Base-by-base conservation (phyloP, 2,113 vertebrate species). In the Typhlomys cinereus region DNA sequence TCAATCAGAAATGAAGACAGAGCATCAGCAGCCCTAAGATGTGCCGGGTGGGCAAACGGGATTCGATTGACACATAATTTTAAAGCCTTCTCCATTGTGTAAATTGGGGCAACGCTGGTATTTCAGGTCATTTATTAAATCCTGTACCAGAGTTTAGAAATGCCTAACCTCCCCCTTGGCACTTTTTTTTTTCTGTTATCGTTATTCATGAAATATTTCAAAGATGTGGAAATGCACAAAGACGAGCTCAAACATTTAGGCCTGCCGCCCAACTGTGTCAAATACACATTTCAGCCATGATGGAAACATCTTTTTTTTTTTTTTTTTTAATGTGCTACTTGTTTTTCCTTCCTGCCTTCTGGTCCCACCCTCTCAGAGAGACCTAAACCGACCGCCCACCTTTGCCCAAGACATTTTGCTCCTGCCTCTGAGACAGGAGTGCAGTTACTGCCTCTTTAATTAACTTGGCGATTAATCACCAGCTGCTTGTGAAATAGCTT, bases 391-490 rank as follows among this genome's bases (percentile, higher is more conserved):
- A 92, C 95, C 91, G 90, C 85, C 83, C 75, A 80, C 34, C 48
- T 92, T 88, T 92, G 76, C 84, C 80, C 88, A 71, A 91, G 76
- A 80, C 57, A 61, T 34, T 2, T 34, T 2, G 1, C 69, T 92
- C 83, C 89, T 71, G 79, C 83, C 86, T 90, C 92, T 89, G 92
- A 90, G 93, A 93, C 81, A 79, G n/a, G 59, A 85, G 80, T 8
- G 44, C 85, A 93, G 96, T 96, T 95, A 95, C 87, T 93, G 95
- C 89, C 96, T 96, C 93, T 96, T 96, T 96, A 96, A 96, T 96
- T 97, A 96, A 94, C 89, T 95, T 95, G 95, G 71, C 18, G 2
- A 94, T 97, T 97, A 94, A 97, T 97, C 96, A 96, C 94, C 92
- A 95, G 95, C 93, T 95, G 95, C 94, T 96, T 95, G 91, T 75